A percentile compares a stretch with the other conserved stretches of the same genome.
Conservation (phyloP, 2,113 vertebrate species). For the Phaetusa simplex region DNA sequence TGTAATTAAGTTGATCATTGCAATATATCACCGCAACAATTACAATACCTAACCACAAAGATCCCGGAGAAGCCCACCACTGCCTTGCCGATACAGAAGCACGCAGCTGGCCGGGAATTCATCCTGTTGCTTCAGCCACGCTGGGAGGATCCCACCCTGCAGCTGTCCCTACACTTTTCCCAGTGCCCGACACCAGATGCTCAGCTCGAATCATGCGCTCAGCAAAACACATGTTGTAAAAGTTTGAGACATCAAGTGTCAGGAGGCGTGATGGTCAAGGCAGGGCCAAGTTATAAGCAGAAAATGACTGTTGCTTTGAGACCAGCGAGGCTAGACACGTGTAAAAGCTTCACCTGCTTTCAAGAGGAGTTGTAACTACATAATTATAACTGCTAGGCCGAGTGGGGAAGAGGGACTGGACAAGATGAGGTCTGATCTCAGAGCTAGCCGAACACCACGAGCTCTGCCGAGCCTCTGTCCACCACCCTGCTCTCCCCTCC, state of each 20-base stretch:
- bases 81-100: not conserved
- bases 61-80: not conserved
- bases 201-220: not conserved
- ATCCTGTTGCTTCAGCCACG: fast-evolving
- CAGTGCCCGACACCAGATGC: not conserved
- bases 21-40: not conserved
- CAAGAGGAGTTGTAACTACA: not conserved
- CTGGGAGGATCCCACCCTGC: not conserved
- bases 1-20: constrained; percentile 6
- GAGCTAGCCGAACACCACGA: not conserved
- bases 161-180: not conserved
- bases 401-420: not conserved
- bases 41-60: not conserved
- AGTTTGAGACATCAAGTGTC: not conserved
- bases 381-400: not conserved
- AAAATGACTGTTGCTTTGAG: not conserved
- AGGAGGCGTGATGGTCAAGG: fast-evolving
- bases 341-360: not conserved
- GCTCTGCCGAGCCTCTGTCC: fast-evolving
- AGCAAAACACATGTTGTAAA: fast-evolving
- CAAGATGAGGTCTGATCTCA: not conserved
- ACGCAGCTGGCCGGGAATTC: not conserved
- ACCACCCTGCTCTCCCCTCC: not conserved
- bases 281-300: not conserved
- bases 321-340: not conserved